Evolutionary conservation across 2,888 invertebrate genomes (phyloP).

Genomic region (Dendrolimus pini): DNA sequence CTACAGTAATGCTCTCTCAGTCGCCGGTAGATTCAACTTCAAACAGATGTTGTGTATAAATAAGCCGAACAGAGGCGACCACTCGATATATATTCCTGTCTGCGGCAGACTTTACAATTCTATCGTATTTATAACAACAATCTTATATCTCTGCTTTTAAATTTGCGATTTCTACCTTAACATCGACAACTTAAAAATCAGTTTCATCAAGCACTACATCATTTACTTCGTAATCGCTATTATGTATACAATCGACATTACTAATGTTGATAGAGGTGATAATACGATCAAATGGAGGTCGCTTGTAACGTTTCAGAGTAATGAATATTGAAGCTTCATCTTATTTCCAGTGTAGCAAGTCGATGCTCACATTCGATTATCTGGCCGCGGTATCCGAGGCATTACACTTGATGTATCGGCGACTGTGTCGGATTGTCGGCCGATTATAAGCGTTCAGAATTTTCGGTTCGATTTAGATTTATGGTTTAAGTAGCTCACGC

Average conservation of each 20-base stretch:
- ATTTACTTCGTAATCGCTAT: too few species aligned
- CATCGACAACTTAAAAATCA: slow-evolving; percentile 2
- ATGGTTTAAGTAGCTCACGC: not conserved
- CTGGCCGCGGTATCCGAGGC: slow-evolving; percentile 73
- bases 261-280: slow-evolving; percentile 31
- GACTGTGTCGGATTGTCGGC: slow-evolving; percentile 71
- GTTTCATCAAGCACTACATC: not conserved
- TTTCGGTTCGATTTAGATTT: not conserved
- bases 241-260: not conserved
- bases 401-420: slow-evolving; percentile 75
- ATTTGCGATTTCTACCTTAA: slow-evolving; percentile 34
- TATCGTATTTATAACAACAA: slow-evolving; percentile 41
- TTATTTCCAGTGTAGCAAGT: slow-evolving; percentile 74
- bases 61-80: slow-evolving; percentile 75
- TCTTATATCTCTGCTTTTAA: not conserved
- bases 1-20: slow-evolving; percentile 73
- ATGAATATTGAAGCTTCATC: slow-evolving; percentile 58
- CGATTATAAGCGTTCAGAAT: slow-evolving; percentile 13
- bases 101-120: slow-evolving; percentile 76
- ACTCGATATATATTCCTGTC: slow-evolving; percentile 76
- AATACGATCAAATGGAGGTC: slow-evolving; percentile 23
- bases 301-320: slow-evolving; percentile 42
- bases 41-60: slow-evolving; percentile 77
- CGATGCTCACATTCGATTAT: slow-evolving; percentile 76
- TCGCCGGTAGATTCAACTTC: slow-evolving; percentile 74